These are phyloP conservation scores for Cephus rjabovi DNA, from an alignment of 2,888 invertebrate genomes.

Conservation along the genomic window DNA sequence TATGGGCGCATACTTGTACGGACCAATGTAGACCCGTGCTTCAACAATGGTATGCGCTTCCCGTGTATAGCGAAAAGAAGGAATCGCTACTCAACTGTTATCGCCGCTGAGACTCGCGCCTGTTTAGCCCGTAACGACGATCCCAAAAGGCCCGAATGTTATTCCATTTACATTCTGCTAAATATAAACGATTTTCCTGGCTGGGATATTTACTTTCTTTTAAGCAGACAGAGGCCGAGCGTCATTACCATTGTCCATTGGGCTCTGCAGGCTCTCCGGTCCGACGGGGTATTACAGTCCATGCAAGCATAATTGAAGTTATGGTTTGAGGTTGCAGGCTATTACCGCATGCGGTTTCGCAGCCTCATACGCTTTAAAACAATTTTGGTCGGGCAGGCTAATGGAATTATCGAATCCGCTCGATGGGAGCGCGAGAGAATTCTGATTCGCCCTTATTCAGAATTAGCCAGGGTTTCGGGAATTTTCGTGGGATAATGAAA, in stretches of 20 bases:
- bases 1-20: conserved; percentile 51
- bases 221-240: not conserved
- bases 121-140: not conserved
- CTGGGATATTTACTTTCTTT: not conserved
- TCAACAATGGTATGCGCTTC: conserved; percentile 13
- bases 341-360: conserved; percentile 5
- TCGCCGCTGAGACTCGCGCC: not conserved
- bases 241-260: not conserved
- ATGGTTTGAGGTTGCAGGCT: conserved; percentile 4
- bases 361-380: conserved; percentile 4
- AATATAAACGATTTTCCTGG: not conserved
- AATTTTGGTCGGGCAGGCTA: not conserved
- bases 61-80: not conserved
- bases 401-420: not conserved
- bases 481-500: not conserved
- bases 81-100: not conserved
- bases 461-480: not conserved
- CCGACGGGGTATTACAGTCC: not conserved
- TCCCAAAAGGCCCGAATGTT: not conserved
- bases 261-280: not conserved
- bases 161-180: not conserved
- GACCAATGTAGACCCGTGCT: conserved; percentile 37
- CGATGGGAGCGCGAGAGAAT: not conserved
- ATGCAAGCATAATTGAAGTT: conserved; percentile 6
- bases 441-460: not conserved